Conservation (phyloP, 2,797 vertebrate species). For the Falco berigora region DNA sequence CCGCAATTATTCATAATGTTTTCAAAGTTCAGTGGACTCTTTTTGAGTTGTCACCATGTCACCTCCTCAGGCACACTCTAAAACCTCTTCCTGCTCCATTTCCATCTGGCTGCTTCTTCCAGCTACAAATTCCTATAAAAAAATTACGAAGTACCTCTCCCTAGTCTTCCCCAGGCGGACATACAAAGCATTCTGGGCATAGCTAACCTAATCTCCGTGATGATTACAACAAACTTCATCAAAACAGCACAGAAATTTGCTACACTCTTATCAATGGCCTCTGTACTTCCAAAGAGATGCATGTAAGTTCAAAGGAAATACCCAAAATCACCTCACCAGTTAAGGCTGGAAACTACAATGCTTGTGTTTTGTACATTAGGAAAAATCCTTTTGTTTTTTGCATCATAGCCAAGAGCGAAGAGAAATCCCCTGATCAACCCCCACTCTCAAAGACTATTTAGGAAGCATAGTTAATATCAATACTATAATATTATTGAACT, state of each 20-base stretch:
- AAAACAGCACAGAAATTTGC: neutral
- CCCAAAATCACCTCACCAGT: neutral
- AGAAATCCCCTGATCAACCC: neutral
- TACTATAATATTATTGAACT: neutral
- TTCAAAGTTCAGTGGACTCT: slow-evolving; percentile 14
- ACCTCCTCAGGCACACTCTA: neutral
- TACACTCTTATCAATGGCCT: neutral
- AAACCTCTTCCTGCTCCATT: neutral
- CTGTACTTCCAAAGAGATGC: neutral
- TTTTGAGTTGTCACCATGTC: slow-evolving; percentile 21
- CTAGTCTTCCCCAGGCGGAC: neutral
- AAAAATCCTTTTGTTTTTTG: neutral
- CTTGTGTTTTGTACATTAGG: neutral
- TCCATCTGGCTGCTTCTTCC: neutral
- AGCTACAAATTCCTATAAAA: neutral
- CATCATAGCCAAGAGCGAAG: neutral
- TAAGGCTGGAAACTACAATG: neutral
- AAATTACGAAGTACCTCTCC: neutral
- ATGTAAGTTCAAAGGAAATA: neutral
- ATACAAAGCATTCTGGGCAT: neutral
- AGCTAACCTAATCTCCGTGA: neutral
- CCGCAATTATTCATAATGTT: slow-evolving; percentile 42
- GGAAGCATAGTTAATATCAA: neutral
- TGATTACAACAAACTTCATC: neutral
- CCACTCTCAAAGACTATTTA: neutral